Conservation (phyloP, 2,888 invertebrate genomes). For the Galeruca laticollis region DNA sequence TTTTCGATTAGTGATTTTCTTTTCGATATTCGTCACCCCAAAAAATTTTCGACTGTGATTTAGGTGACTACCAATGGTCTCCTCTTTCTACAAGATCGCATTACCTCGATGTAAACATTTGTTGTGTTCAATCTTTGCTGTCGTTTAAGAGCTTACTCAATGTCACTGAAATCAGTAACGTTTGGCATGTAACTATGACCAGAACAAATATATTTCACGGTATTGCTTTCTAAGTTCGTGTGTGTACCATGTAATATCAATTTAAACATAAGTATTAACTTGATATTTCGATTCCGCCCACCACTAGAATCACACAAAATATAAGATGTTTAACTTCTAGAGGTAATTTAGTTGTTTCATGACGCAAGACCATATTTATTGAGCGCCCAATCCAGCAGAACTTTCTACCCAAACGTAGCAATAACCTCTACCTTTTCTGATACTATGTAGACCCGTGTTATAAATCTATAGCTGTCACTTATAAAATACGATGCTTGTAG, state of each 20-base stretch:
- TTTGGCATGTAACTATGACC: no score
- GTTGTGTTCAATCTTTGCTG: constrained; percentile 46
- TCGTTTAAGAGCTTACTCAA: constrained; percentile 42
- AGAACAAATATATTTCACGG: constrained; percentile 33
- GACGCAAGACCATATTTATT: no score
- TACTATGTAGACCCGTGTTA: constrained; percentile 45
- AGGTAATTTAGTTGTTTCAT: no score
- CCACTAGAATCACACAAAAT: constrained; percentile 46
- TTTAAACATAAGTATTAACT: constrained; percentile 26
- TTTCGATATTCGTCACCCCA: no score
- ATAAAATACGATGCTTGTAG: no score
- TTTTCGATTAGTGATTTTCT: no score
- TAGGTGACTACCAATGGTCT: constrained; percentile 24
- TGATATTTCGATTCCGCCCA: constrained; percentile 49
- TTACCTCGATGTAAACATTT: constrained; percentile 38
- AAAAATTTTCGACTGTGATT: constrained; percentile 12
- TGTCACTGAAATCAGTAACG: no score
- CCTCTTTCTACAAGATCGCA: constrained; percentile 43
- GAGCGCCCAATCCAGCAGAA: no score
- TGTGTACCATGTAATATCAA: constrained; percentile 20
- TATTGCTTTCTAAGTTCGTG: constrained; percentile 30
- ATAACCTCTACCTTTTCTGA: no score
- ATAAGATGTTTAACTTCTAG: constrained; percentile 28
- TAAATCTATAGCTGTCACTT: constrained; percentile 53
- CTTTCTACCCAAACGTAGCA: no score